A percentile compares a stretch with the other conserved stretches of the same genome.
phyloP scores from a whole-genome alignment of 2,797 vertebrate species.

The Scyliorhinus canicula region DNA sequence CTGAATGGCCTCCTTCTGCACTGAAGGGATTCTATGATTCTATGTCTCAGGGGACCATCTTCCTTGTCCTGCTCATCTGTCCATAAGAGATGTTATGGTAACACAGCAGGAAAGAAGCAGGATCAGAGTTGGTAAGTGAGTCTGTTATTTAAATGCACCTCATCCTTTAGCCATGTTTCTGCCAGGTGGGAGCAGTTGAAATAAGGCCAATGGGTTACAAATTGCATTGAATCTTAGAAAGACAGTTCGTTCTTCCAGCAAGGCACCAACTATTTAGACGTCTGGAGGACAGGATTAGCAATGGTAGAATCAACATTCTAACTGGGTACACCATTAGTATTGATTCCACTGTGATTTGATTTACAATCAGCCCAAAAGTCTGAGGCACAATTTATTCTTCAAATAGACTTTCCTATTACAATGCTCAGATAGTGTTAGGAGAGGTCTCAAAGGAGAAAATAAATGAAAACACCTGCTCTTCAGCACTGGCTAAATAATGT shows the following conservation, averaged over 20 bases:
- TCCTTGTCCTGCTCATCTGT: background rate
- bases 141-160: background rate
- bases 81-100: background rate
- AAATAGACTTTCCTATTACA: slow-evolving; percentile 30
- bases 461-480: slow-evolving; percentile 35
- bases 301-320: slow-evolving; percentile 22
- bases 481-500: slow-evolving; percentile 31
- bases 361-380: slow-evolving; percentile 22
- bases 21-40: no score
- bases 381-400: slow-evolving; percentile 30
- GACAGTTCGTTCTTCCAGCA: background rate
- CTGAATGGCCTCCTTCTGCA: no score
- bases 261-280: background rate
- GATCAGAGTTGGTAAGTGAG: background rate
- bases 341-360: slow-evolving; percentile 29
- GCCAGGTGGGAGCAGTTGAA: background rate
- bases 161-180: background rate
- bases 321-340: background rate
- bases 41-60: background rate
- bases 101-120: background rate
- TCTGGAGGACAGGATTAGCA: background rate
- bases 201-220: background rate
- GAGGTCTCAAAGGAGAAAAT: slow-evolving; percentile 29
- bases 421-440: slow-evolving; percentile 34
- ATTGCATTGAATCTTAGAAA: background rate